phyloP scores from a whole-genome alignment of 92 coral and sea anemone species.

The Palythoa grandiflora region DNA sequence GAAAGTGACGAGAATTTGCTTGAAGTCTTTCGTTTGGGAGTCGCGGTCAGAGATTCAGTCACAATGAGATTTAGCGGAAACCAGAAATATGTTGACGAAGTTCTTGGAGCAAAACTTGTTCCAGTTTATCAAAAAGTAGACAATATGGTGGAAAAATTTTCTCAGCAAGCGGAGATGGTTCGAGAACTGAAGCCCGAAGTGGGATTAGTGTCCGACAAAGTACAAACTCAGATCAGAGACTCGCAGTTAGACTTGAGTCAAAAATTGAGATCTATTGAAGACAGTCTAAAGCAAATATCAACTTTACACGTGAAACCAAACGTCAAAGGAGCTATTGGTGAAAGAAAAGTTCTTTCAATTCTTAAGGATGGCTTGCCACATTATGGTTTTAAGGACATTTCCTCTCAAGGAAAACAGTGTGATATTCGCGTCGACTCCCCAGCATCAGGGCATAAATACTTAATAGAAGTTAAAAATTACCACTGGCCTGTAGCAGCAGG shows the following conservation, averaged over 20 bases:
- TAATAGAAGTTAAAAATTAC: constrained; percentile 64
- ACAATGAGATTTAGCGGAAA: constrained; percentile 39
- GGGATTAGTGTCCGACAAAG: background rate
- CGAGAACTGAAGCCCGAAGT: constrained; percentile 4
- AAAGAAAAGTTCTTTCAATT: constrained; percentile 36
- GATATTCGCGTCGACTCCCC: constrained; percentile 58
- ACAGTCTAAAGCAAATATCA: constrained; percentile 34
- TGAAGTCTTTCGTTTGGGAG: constrained; percentile 51
- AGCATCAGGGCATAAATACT: constrained; percentile 42
- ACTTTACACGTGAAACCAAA: constrained; percentile 27
- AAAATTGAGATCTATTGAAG: background rate
- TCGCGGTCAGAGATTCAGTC: constrained; percentile 51
- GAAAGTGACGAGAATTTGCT: constrained; percentile 26
- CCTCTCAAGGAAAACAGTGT: constrained; percentile 27
- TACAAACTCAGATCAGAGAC: background rate
- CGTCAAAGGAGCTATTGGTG: constrained; percentile 61
- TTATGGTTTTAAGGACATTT: constrained; percentile 41
- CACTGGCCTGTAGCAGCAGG: constrained; percentile 6
- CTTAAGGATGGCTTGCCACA: constrained; percentile 10
- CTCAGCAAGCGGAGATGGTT: constrained; percentile 14
- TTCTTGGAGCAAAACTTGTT: constrained; percentile 50
- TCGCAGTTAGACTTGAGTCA: background rate
- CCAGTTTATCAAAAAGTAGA: constrained; percentile 48
- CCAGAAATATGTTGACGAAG: constrained; percentile 52
- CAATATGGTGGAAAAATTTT: constrained; percentile 24